Percentiles rank a stretch among this genome's conserved stretches.
Conservation (phyloP, 2,797 vertebrate genomes). For the Lophura swinhoii region DNA sequence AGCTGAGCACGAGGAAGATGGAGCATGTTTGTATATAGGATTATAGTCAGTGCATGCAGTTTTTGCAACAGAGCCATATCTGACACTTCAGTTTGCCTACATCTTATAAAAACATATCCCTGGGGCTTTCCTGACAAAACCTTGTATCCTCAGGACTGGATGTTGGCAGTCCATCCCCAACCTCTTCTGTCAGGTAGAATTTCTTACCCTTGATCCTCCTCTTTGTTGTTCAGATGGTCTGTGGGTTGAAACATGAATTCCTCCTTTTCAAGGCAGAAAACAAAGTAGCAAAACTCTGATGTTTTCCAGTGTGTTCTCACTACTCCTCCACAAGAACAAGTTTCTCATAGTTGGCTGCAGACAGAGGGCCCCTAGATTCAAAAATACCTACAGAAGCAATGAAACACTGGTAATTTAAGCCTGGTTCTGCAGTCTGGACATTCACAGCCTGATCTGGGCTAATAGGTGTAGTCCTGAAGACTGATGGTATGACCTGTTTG, state of each 20-base stretch:
- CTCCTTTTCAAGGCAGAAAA: background rate
- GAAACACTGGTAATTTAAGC: background rate
- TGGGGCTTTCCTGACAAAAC: background rate
- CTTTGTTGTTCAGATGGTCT: background rate
- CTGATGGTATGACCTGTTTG: background rate
- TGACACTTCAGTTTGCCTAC: background rate
- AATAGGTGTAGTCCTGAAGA: background rate
- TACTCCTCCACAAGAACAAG: background rate
- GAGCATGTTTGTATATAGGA: background rate
- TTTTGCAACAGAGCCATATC: background rate
- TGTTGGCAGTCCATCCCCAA: too few species aligned
- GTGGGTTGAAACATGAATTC: background rate
- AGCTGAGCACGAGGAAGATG: too few species aligned
- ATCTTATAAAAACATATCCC: fast-evolving
- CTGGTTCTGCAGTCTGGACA: background rate
- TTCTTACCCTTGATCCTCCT: background rate
- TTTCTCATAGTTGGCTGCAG: background rate
- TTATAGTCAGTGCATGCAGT: fast-evolving
- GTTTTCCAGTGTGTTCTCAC: background rate
- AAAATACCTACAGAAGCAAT: background rate
- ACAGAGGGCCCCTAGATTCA: background rate
- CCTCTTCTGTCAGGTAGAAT: background rate
- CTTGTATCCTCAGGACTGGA: fast-evolving
- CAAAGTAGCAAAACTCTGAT: background rate
- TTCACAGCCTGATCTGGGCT: background rate